A percentile compares a stretch with the other conserved stretches of the same genome.
phyloP scores from a whole-genome alignment of 1,140 invertebrate genomes.

The Lasioglossum baleicum region DNA sequence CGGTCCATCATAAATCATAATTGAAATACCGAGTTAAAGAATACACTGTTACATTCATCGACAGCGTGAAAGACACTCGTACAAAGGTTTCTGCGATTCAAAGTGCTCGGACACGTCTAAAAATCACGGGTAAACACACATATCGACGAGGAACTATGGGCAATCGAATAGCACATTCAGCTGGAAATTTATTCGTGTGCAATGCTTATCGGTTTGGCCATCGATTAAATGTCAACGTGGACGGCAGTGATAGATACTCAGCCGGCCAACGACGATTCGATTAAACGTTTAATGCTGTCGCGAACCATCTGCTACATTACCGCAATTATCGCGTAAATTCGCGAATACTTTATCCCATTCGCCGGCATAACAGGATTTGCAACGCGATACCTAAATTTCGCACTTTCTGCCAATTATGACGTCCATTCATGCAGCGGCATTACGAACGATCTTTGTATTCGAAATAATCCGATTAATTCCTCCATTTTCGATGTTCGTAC shows the following conservation, averaged over 20 bases:
- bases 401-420: too few relatives aligned
- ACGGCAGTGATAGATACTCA: slow-evolving; percentile 26
- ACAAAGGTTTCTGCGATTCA: too few relatives aligned
- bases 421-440: too few relatives aligned
- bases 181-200: slow-evolving; percentile 32
- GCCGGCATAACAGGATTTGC: not conserved
- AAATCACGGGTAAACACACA: too few relatives aligned
- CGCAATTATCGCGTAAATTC: slow-evolving; percentile 42
- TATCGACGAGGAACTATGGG: slow-evolving; percentile 9
- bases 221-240: slow-evolving; percentile 51
- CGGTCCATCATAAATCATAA: too few relatives aligned
- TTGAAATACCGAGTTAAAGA: too few relatives aligned
- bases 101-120: too few relatives aligned
- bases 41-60: too few relatives aligned
- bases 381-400: slow-evolving; percentile 23
- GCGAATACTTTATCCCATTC: slow-evolving; percentile 18
- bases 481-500: too few relatives aligned
- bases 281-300: slow-evolving; percentile 47
- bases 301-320: slow-evolving; percentile 38
- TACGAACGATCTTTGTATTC: too few relatives aligned
- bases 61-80: too few relatives aligned
- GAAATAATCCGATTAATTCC: too few relatives aligned
- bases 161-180: slow-evolving; percentile 13
- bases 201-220: slow-evolving; percentile 24
- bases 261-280: slow-evolving; percentile 47